Evolutionary conservation across 2,888 invertebrate species (phyloP), one percentile per base, ranked within the genome.

Genomic region (Drosophila colorata): DNA sequence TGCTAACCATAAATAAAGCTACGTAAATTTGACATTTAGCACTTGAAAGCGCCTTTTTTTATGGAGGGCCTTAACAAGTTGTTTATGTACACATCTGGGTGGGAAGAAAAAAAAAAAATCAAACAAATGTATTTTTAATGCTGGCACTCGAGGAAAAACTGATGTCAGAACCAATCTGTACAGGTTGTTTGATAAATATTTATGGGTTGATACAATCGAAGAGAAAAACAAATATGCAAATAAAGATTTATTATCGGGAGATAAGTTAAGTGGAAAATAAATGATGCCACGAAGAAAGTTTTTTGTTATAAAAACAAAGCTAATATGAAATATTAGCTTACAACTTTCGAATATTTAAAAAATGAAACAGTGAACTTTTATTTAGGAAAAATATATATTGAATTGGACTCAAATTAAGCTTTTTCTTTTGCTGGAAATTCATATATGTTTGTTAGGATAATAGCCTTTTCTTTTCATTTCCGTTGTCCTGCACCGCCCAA

Each of bases 31-130:
- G 74, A 72, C 69, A 61, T 57, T 74, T 65, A 75, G 80, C 69
- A 75, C 76, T 74, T 85, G 82, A 65, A 70, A 74, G 74, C 57
- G 78, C 59, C 56, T 56, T 65, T 77, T 23, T 70, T 70, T 80
- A 78, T 70, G 40, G 57, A 68, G 69, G 59, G 44, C 47, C 51
- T 51, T 73, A 73, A 73, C 67, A 73, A 71, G 44, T 71, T 71
- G 67, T 72, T 71, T 72, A 72, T 72, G 65, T 23, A 7, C 38
- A 28, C 51, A 57, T 9, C 57, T 47, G 28, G 41, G 16, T 16
- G 14, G 37, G 11, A 33, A 37, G 13, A 33, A 23, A 23, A 5
- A 51, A 20, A 18, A 68, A 35, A 60, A n/a, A n/a, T n/a, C 6
- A 52, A 49, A 40, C 28, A 69, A 69, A 70, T 70, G 65, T 41